A percentile compares a stretch with the other conserved stretches of the same genome.
Evolutionary conservation across 2,113 vertebrate species (phyloP).

Genomic region (Tyto alba): DNA sequence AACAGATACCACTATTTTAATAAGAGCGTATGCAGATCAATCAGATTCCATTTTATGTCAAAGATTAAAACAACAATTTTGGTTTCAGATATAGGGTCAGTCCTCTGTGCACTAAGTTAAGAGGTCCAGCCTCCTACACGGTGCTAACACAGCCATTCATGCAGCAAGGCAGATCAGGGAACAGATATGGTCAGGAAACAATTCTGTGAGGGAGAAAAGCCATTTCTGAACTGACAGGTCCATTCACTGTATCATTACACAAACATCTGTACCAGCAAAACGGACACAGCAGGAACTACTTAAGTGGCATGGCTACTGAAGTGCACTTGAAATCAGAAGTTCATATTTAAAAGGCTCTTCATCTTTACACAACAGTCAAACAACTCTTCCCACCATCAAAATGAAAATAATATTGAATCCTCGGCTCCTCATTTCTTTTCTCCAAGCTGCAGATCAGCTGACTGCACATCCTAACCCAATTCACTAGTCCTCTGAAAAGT

Average conservation of each 20-base stretch:
- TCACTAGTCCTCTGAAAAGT: not conserved
- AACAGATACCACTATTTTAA: not conserved
- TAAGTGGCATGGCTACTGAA: constrained; percentile 10
- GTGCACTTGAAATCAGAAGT: constrained; percentile 44
- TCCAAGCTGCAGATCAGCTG: not conserved
- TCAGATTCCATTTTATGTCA: not conserved
- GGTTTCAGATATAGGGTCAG: not conserved
- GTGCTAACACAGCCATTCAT: not conserved
- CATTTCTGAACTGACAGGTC: not conserved
- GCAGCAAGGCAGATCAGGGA: not conserved
- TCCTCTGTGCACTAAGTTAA: not conserved
- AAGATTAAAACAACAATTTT: not conserved
- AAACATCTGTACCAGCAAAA: constrained; percentile 24
- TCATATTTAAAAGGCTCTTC: constrained; percentile 20
- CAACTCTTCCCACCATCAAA: not conserved
- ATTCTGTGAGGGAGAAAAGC: not conserved
- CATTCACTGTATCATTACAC: not conserved
- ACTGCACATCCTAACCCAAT: not conserved
- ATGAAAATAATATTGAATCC: not conserved
- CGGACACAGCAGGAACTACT: not conserved
- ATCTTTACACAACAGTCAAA: not conserved
- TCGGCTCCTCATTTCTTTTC: not conserved
- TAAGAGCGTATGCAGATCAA: not conserved
- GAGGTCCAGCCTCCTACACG: not conserved
- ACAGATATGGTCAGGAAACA: not conserved